Conservation (phyloP, 2,888 invertebrate species). For the Hecatera dysodea region DNA sequence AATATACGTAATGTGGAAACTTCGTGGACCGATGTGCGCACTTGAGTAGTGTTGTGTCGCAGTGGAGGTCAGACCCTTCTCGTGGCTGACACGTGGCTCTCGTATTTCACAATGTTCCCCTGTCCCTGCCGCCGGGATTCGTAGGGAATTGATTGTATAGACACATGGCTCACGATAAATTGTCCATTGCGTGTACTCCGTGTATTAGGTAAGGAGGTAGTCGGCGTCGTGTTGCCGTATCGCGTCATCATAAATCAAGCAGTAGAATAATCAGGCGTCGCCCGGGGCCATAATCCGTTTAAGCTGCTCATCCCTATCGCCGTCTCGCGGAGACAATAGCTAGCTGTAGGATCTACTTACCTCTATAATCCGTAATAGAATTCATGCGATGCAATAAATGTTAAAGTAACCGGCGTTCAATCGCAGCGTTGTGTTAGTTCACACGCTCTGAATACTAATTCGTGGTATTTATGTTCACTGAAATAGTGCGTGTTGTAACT, state of each 20-base stretch:
- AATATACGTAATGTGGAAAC: conserved; percentile 77
- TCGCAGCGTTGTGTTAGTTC: conserved; percentile 80
- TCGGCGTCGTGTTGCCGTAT: conserved; percentile 79
- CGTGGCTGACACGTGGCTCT: conserved; percentile 81
- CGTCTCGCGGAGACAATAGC: conserved; percentile 85
- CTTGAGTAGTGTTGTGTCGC: conserved; percentile 67
- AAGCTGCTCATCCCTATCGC: conserved; percentile 86
- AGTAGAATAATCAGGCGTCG: conserved; percentile 87
- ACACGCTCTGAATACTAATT: conserved; percentile 75
- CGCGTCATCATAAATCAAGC: conserved; percentile 89
- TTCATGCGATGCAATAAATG: conserved; percentile 79
- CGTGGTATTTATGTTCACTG: conserved; percentile 56
- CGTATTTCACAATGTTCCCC: conserved; percentile 84
- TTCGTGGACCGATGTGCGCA: conserved; percentile 68
- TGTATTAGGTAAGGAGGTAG: conserved; percentile 83
- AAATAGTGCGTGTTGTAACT: conserved; percentile 59
- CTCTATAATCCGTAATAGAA: conserved; percentile 72
- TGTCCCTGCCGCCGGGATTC: conserved; percentile 58
- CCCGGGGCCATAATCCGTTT: conserved; percentile 85
- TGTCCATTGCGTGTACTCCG: conserved; percentile 78
- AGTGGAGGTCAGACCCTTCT: conserved; percentile 72
- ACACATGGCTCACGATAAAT: conserved; percentile 84
- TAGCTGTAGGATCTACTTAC: conserved; percentile 75
- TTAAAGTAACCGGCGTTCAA: conserved; percentile 75
- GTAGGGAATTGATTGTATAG: conserved; percentile 83